These are phyloP conservation scores for Oligia latruncula DNA, from an alignment of 2,888 invertebrate species.

Conservation along the genomic window DNA sequence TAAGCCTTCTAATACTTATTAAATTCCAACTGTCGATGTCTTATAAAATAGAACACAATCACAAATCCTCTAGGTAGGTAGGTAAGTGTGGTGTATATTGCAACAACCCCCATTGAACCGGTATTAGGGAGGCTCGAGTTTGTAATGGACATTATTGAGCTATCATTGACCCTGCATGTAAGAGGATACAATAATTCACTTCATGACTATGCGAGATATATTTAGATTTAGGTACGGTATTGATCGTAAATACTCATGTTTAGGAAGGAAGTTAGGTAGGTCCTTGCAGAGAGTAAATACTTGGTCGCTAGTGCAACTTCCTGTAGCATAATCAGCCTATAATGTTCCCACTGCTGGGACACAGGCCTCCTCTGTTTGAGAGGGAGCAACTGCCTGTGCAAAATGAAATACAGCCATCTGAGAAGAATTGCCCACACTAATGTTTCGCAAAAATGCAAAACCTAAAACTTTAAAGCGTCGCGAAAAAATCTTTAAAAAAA, in stretches of 20 bases:
- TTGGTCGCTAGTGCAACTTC: not conserved
- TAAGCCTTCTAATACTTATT: not conserved
- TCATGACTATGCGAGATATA: not conserved
- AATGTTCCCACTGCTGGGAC: too few relatives aligned
- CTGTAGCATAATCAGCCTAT: not conserved
- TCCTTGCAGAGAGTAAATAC: not conserved
- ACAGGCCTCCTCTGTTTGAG: too few relatives aligned
- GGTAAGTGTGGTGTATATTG: constrained; percentile 10
- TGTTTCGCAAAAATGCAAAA: not conserved
- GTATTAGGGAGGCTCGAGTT: constrained; percentile 27
- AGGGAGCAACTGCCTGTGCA: not conserved
- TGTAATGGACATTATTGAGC: constrained; percentile 34
- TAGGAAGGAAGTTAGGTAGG: not conserved
- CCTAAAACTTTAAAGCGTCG: not conserved
- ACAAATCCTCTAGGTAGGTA: not conserved
- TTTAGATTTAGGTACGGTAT: constrained; percentile 21
- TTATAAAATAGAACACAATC: not conserved
- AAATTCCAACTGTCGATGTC: not conserved
- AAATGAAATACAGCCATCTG: not conserved
- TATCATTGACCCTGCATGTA: constrained; percentile 32
- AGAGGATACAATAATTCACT: constrained; percentile 42
- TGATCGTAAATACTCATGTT: not conserved
- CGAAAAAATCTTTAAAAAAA: not conserved
- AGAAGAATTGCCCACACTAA: not conserved
- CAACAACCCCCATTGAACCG: constrained; percentile 2